These are phyloP conservation scores for Sminthopsis crassicaudata DNA, from an alignment of 2,113 vertebrate species.

Conservation along the genomic window DNA sequence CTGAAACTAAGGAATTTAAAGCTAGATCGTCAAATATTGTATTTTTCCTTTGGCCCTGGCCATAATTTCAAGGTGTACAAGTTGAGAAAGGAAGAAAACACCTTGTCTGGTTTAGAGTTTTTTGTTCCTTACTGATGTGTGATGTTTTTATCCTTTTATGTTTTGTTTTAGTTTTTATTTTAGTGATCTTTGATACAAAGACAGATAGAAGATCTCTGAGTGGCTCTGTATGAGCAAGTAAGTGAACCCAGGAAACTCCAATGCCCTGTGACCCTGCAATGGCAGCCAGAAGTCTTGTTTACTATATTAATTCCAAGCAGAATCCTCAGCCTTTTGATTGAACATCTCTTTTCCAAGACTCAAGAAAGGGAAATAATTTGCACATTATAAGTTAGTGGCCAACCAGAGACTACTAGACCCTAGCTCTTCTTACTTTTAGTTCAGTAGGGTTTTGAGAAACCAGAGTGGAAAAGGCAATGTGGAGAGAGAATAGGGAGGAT, in stretches of 20 bases:
- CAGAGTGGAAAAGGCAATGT: neutral
- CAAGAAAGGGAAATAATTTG: neutral
- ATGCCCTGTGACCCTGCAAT: neutral
- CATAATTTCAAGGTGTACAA: neutral
- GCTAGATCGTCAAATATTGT: neutral
- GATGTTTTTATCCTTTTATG: neutral
- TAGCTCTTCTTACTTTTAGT: neutral
- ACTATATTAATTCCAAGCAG: neutral
- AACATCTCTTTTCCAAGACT: neutral
- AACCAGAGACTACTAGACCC: neutral
- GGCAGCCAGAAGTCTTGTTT: neutral
- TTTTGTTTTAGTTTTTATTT: neutral
- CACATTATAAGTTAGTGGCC: neutral
- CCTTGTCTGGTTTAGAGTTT: neutral
- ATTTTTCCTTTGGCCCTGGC: neutral
- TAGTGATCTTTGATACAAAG: neutral
- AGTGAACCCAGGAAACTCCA: neutral
- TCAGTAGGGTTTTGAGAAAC: neutral
- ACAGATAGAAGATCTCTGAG: neutral
- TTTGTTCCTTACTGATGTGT: neutral
- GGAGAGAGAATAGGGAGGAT: neutral
- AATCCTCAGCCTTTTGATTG: neutral
- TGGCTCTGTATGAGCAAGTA: rapidly evolving
- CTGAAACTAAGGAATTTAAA: neutral
- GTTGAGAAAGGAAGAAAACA: neutral